Evolutionary conservation across 2,797 vertebrate species (phyloP), one percentile per base, ranked within the genome.

Genomic region (Anas flavirostris): DNA sequence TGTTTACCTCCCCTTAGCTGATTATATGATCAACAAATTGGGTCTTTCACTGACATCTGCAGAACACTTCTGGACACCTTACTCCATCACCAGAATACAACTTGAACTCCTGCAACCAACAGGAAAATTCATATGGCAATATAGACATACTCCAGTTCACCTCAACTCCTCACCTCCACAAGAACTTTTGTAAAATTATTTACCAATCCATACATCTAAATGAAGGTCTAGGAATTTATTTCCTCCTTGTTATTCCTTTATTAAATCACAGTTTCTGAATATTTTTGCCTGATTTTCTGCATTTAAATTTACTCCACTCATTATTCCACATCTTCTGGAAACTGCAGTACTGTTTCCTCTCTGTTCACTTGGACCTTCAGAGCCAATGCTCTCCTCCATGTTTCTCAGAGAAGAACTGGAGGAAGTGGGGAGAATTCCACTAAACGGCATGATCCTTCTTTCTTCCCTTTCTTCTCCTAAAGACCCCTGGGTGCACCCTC

Each of bases 1-100:
- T 94, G 44, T 78, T 95, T 94, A 87, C 17, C 28, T 88, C 56
- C 18, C 53, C n/a, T 95, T 91, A 33, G 43, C 91, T 86, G 88
- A 88, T 90, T 64, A 77, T 15, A 62, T 39, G 63, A 82, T 60
- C 67, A 90, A 55, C 19, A 74, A 76, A 93, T 74, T 84, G 72
- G 79, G 31, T 50, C 73, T 76, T 84, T 66, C 68, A 88, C 16
- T 88, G 37, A 62, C 25, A 53, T 64, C 64, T 64, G 41, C 60
- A 80, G 37, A 93, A 90, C 56, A 62, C 67, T 41, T 79, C 86
- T 50, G 39, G 37, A 76, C 35, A 64, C 29, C 37, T 86, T 86
- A 58, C 12, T 82, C 48, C 26, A n/a, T 25, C 13, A 28, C 12
- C 64, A 93, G 81, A 90, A 67, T 28, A 76, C 56, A 70, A 19